Base-by-base conservation (phyloP, 2,888 invertebrate genomes). In the Synanthedon tipuliformis region DNA sequence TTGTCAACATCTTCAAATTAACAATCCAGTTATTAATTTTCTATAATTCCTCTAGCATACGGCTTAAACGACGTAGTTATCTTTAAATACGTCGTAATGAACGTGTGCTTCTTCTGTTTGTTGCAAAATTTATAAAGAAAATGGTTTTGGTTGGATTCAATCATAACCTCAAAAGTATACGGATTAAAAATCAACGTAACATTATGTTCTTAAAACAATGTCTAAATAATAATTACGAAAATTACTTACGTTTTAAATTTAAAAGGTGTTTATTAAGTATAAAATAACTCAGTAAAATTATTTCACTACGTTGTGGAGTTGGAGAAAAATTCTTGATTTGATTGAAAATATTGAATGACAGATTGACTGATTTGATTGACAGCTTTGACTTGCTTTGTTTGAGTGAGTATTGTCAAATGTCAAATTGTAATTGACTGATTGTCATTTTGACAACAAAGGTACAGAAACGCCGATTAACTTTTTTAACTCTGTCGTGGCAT, bases 41-140 rank as follows among this genome's bases (percentile, higher is more conserved):
- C 53, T 16, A 51, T 34, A 34, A 12, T 16, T 69, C 56, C 59
- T 75, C 40, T 75, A 50, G 75, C 75, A 75, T 68, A 58, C 57
- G 56, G 73, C 77, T 62, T 77, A 80, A 78, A 72, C 80, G 67
- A 67, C 65, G 68, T 56, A 77, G 10, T 53, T 62, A 54, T 51
- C 73, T 78, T 53, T 45, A 52, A 58, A 66, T 74, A 65, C 67
- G 61, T 63, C 68, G 81, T 65, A 77, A 82, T 81, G 81, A 81
- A 74, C 63, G 60, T 73, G 71, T 81, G 82, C 81, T 23, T 49
- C n/a, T n/a, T n/a, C n/a, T 49, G 11, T 34, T 34, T 34, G 34
- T 34, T 34, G 34, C 34, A 34, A 34, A 34, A 34, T 34, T 49
- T 49, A 10, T 10, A 49, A 11, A 15, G 23, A 11, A 49, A 49